phyloP scores from a whole-genome alignment of 2,888 invertebrate species.

The Tetheella fluctuosa region DNA sequence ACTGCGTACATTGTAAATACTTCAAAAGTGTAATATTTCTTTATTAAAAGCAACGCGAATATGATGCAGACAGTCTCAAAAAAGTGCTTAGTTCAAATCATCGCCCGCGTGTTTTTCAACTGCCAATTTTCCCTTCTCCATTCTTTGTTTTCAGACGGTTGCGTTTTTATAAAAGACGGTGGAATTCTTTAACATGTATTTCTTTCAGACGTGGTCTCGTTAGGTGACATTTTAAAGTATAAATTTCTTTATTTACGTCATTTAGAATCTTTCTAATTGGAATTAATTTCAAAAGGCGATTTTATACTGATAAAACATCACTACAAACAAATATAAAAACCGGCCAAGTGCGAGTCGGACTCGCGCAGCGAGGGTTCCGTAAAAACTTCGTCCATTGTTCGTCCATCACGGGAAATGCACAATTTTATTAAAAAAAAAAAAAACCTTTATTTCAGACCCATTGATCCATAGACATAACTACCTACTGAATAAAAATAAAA shows the following conservation, averaged over 20 bases:
- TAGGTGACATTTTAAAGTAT: slow-evolving; percentile 20
- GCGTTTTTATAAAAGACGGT: slow-evolving; percentile 55
- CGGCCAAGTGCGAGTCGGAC: too few species aligned
- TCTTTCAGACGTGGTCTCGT: slow-evolving; percentile 28
- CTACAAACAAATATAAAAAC: too few species aligned
- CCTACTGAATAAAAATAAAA: too few species aligned
- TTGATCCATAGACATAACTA: too few species aligned
- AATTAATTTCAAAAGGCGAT: background rate
- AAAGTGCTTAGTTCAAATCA: slow-evolving; percentile 59
- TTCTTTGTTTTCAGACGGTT: slow-evolving; percentile 65
- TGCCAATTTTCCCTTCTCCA: slow-evolving; percentile 59
- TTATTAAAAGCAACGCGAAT: slow-evolving; percentile 44
- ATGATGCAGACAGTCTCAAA: slow-evolving; percentile 41
- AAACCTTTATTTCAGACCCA: too few species aligned
- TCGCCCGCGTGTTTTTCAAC: slow-evolving; percentile 44
- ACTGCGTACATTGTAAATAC: slow-evolving; percentile 32
- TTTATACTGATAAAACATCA: background rate
- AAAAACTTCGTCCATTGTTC: too few species aligned
- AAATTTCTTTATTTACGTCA: background rate
- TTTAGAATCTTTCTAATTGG: background rate
- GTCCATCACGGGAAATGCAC: too few species aligned
- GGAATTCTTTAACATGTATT: slow-evolving; percentile 51
- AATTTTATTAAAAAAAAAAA: too few species aligned
- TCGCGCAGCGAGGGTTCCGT: too few species aligned
- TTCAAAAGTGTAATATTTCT: slow-evolving; percentile 46